A percentile compares a stretch with the other conserved stretches of the same genome.
Evolutionary conservation across 64 coral and sea anemone genomes (phyloP).

Genomic region (Porites lutea): DNA sequence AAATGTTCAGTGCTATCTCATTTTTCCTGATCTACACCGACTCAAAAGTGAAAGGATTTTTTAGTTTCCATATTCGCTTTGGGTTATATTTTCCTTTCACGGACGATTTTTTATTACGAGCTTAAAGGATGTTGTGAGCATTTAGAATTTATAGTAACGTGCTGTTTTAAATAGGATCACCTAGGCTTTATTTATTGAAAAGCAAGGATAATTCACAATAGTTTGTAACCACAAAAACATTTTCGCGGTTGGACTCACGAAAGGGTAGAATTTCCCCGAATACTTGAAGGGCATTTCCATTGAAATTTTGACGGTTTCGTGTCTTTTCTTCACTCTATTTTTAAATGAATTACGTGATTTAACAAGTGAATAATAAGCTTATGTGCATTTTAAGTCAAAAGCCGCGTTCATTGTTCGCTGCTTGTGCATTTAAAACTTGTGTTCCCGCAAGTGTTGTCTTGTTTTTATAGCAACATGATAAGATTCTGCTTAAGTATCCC

Average conservation of each 20-base stretch:
- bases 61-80: too few species aligned
- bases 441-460: background rate
- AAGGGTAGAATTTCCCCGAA: background rate
- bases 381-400: background rate
- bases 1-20: too few species aligned
- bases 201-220: background rate
- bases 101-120: too few species aligned
- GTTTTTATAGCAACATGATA: background rate
- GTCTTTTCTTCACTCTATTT: background rate
- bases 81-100: too few species aligned
- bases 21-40: too few species aligned
- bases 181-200: background rate
- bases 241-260: background rate
- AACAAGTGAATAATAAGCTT: background rate
- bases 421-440: too few species aligned
- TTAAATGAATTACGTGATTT: background rate
- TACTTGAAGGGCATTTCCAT: background rate
- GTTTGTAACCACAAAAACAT: background rate
- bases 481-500: background rate
- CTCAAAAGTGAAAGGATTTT: too few species aligned
- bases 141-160: too few species aligned
- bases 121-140: too few species aligned
- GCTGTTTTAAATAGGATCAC: background rate
- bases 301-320: too few species aligned
- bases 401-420: too few species aligned